Percentiles rank a stretch among this genome's conserved stretches.
Evolutionary conservation across 2,113 vertebrate genomes (phyloP).

Genomic region (Equus przewalskii): DNA sequence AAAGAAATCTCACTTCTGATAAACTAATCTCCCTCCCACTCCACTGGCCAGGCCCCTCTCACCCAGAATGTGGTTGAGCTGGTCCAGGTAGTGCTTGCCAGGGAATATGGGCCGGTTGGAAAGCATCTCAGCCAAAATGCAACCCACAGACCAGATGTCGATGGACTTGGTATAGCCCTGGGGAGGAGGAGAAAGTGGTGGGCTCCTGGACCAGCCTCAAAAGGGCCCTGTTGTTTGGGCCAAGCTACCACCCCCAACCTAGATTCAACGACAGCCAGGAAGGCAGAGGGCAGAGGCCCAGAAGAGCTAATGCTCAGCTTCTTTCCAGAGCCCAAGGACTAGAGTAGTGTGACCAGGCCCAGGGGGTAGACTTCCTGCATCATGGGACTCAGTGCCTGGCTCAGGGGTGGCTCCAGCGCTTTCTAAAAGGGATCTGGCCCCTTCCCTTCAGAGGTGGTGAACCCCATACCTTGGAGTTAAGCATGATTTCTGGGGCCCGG

Average conservation of each 20-base stretch:
- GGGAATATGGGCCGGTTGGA: constrained; percentile 95
- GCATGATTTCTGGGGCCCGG: constrained; percentile 96
- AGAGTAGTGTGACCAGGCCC: background rate
- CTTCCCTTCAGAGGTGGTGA: background rate
- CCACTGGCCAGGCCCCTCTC: constrained; percentile 41
- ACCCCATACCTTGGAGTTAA: constrained; percentile 93
- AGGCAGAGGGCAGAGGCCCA: background rate
- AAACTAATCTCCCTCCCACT: background rate
- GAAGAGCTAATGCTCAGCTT: background rate
- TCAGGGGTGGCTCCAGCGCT: background rate
- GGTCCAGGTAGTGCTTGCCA: constrained; percentile 96
- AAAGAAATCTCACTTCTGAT: background rate
- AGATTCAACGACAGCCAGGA: background rate
- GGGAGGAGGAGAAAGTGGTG: background rate
- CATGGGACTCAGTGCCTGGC: background rate
- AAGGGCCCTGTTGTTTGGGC: background rate
- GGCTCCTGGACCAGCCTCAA: background rate
- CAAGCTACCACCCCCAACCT: background rate
- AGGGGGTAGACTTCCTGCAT: background rate
- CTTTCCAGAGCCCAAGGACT: background rate
- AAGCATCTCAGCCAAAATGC: constrained; percentile 96
- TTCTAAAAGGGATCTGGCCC: background rate
- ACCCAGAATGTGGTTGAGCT: constrained; percentile 96
- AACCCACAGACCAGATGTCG: constrained; percentile 96
- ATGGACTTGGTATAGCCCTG: constrained; percentile 96